A percentile compares a stretch with the other conserved stretches of the same genome.
Evolutionary conservation across 2,888 invertebrate genomes (phyloP).

Genomic region (Drosophila lacicola): DNA sequence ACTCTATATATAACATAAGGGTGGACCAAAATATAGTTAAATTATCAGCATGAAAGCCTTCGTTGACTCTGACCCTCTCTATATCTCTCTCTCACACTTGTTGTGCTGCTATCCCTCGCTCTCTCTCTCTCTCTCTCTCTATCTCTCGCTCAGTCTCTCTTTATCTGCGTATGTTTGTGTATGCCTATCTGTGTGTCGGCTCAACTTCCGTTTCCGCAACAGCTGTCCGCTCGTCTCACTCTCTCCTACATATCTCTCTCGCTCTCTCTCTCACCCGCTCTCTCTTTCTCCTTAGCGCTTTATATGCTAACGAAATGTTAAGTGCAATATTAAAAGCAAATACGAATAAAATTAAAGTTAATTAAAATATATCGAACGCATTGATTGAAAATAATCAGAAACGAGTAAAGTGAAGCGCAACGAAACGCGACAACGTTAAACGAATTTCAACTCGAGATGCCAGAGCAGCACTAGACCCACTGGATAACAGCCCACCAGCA

Average conservation of each 20-base stretch:
- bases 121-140: too few species aligned
- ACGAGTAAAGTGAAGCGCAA: conserved; percentile 10
- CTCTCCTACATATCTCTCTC: conserved; percentile 2
- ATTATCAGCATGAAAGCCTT: not conserved
- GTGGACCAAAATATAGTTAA: too few species aligned
- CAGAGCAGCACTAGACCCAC: conserved; percentile 9
- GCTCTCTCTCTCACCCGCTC: not conserved
- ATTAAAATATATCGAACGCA: conserved; percentile 35
- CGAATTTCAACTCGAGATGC: conserved; percentile 19
- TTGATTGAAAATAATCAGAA: conserved; percentile 8
- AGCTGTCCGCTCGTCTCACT: not conserved
- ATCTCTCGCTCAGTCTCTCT: not conserved
- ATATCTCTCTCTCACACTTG: too few species aligned
- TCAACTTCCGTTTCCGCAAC: conserved; percentile 30
- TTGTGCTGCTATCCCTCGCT: too few species aligned
- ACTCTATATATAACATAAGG: too few species aligned
- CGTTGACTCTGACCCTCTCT: not conserved
- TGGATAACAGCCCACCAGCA: conserved; percentile 8
- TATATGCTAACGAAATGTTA: conserved; percentile 34
- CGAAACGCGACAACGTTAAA: conserved; percentile 15
- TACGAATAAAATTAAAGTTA: conserved; percentile 24
- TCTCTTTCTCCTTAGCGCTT: conserved; percentile 14
- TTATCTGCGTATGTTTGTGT: not conserved
- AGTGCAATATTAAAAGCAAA: conserved; percentile 39
- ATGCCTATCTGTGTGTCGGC: conserved; percentile 12